Evolutionary conservation across 2,113 vertebrate genomes (phyloP).

Genomic region (Corythaeola cristata): DNA sequence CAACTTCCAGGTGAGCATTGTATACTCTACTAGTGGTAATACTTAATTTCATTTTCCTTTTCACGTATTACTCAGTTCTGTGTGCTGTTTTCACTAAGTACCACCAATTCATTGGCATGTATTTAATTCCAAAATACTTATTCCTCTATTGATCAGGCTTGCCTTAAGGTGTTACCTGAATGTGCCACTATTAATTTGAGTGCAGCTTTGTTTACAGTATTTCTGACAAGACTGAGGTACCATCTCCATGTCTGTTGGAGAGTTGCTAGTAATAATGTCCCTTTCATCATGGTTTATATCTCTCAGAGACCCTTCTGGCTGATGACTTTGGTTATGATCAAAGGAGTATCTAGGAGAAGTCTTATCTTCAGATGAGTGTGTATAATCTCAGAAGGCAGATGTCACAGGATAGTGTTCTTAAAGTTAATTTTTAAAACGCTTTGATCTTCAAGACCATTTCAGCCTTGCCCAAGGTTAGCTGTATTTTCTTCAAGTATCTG

Average conservation of each 20-base stretch:
- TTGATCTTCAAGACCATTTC: background rate
- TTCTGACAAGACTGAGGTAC: background rate
- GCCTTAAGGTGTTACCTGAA: background rate
- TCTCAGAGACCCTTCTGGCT: background rate
- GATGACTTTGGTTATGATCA: background rate
- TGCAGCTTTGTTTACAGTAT: background rate
- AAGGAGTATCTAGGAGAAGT: background rate
- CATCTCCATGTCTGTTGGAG: background rate
- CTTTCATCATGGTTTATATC: rapidly evolving
- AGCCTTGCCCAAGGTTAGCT: background rate
- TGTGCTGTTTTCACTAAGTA: background rate
- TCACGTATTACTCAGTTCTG: background rate
- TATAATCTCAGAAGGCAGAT: background rate
- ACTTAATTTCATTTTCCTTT: background rate
- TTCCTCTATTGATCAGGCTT: background rate
- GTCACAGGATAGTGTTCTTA: background rate
- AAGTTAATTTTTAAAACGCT: background rate
- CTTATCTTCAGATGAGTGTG: background rate
- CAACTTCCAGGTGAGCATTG: slow-evolving; percentile 89
- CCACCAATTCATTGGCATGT: background rate
- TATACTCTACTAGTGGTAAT: background rate
- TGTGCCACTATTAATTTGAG: rapidly evolving
- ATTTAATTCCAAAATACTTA: background rate
- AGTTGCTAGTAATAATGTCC: background rate
- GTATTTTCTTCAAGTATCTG: background rate